These are phyloP conservation scores for Neoniphon sammara DNA, from an alignment of 2,797 vertebrate genomes.

Conservation along the genomic window DNA sequence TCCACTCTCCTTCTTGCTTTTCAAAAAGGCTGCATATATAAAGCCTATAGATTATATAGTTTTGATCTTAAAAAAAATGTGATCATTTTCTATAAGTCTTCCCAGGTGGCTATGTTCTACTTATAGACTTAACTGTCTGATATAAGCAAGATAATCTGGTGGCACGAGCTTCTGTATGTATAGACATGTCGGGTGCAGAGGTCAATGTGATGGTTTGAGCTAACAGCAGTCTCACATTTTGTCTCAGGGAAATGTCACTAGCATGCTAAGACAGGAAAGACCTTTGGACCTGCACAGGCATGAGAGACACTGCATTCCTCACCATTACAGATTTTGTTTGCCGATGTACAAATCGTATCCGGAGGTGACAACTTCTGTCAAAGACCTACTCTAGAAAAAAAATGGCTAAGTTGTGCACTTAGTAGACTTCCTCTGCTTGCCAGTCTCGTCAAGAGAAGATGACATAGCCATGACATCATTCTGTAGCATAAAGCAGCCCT, in stretches of 20 bases:
- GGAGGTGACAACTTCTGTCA: slow-evolving; percentile 69
- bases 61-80: background rate
- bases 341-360: slow-evolving; percentile 45
- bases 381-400: slow-evolving; percentile 24
- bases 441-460: slow-evolving; percentile 37
- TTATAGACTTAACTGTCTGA: background rate
- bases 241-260: slow-evolving; percentile 39
- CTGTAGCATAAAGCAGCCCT: slow-evolving; percentile 69
- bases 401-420: slow-evolving; percentile 16
- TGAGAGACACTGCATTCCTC: slow-evolving; percentile 64
- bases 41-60: background rate
- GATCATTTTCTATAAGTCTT: background rate
- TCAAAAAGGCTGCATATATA: slow-evolving; percentile 12
- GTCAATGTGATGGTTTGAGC: slow-evolving; percentile 39
- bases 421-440: slow-evolving; percentile 41
- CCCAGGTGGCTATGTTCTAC: background rate
- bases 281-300: slow-evolving; percentile 72
- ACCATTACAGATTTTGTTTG: slow-evolving; percentile 54
- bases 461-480: slow-evolving; percentile 73
- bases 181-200: slow-evolving; percentile 5
- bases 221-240: slow-evolving; percentile 15
- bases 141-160: slow-evolving; percentile 1
- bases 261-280: slow-evolving; percentile 69
- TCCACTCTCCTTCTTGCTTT: background rate
- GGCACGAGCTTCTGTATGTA: background rate